phyloP scores from a whole-genome alignment of 1,140 invertebrate genomes.

The Caerostris darwini region DNA sequence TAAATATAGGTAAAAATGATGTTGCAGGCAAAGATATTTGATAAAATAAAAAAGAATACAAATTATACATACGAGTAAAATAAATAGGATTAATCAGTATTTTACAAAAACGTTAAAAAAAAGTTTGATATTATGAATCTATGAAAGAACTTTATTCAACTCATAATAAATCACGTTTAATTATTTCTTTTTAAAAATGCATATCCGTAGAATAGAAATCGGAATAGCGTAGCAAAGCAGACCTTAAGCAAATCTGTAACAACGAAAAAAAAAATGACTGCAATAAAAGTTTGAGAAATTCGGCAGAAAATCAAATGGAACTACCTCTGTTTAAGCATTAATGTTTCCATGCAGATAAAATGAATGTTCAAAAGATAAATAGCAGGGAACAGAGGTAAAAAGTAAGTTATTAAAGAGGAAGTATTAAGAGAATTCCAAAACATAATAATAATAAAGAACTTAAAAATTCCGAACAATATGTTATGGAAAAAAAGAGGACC shows the following conservation, averaged over 20 bases:
- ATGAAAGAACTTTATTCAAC: no score
- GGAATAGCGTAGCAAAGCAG: background rate
- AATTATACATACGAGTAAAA: no score
- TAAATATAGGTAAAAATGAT: no score
- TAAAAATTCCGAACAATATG: constrained; percentile 39
- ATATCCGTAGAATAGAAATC: background rate
- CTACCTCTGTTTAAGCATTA: background rate
- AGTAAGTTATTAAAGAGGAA: constrained; percentile 16
- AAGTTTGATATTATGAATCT: no score
- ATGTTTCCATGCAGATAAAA: constrained; percentile 32
- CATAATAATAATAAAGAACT: constrained; percentile 31
- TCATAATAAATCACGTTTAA: background rate
- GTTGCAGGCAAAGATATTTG: no score
- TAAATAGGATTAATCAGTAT: no score
- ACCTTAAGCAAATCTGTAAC: background rate
- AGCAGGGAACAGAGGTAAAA: background rate
- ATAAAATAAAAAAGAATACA: no score
- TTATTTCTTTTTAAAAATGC: background rate
- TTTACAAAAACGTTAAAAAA: no score
- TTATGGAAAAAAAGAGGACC: background rate
- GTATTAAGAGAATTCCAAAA: background rate
- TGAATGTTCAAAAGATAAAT: background rate
- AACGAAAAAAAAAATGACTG: background rate
- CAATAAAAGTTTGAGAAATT: background rate
- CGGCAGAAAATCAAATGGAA: constrained; percentile 4